Evolutionary conservation across 2,113 vertebrate genomes (phyloP).

Genomic region (Cygnus buccinator): DNA sequence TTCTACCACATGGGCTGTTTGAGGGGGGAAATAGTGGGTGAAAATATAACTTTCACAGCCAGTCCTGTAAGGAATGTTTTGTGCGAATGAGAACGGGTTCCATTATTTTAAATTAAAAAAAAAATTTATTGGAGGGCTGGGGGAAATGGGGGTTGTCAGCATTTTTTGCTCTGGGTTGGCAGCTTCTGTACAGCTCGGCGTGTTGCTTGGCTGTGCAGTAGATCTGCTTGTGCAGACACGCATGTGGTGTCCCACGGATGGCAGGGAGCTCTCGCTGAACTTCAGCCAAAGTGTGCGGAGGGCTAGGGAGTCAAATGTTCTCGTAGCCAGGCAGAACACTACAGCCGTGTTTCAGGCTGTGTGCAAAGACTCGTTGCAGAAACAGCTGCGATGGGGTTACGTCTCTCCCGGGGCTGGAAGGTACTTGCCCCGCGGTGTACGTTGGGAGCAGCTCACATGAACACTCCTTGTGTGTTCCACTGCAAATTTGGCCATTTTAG

Average conservation of each 20-base stretch:
- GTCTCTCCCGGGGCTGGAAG: neutral
- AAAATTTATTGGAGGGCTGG: neutral
- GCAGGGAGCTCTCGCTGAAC: neutral
- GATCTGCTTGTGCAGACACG: neutral
- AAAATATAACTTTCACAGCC: slow-evolving; percentile 28
- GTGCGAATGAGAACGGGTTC: neutral
- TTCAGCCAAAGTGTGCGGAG: neutral
- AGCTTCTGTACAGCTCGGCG: neutral
- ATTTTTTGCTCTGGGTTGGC: neutral
- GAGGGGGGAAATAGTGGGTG: slow-evolving; percentile 16
- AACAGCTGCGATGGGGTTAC: neutral
- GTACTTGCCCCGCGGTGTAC: fast-evolving
- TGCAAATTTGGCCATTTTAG: neutral
- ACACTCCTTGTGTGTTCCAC: neutral
- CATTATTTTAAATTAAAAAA: neutral
- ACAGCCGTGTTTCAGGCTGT: neutral
- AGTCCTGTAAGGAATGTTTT: neutral
- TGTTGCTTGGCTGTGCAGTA: neutral
- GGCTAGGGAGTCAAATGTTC: neutral
- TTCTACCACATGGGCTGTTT: slow-evolving; percentile 7
- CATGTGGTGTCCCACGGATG: neutral
- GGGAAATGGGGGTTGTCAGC: neutral
- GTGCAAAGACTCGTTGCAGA: neutral
- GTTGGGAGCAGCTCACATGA: neutral
- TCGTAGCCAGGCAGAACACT: neutral